Evolutionary conservation across 2,797 vertebrate species (phyloP).

Genomic region (Sternotherus odoratus): DNA sequence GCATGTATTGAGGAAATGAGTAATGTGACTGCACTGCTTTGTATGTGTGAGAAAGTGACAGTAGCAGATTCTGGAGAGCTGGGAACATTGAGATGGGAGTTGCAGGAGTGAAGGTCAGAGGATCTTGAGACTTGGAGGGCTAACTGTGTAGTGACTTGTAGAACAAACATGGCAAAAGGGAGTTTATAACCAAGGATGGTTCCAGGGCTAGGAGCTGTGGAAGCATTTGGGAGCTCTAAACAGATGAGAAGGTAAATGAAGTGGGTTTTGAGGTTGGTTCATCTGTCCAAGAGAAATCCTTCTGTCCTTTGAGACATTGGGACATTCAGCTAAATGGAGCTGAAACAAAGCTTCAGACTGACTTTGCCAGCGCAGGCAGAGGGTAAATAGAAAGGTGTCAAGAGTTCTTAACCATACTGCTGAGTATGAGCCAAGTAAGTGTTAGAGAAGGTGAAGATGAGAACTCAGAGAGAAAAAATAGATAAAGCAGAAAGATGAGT

Average conservation of each 20-base stretch:
- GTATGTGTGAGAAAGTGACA: fast-evolving
- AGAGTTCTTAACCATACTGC: neutral
- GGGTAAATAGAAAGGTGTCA: neutral
- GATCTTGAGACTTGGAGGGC: neutral
- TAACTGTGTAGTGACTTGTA: neutral
- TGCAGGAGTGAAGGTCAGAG: neutral
- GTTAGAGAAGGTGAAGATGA: neutral
- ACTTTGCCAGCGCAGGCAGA: neutral
- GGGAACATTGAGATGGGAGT: neutral
- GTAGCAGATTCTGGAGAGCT: fast-evolving
- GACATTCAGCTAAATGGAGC: neutral
- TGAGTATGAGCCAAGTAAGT: neutral
- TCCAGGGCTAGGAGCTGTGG: neutral
- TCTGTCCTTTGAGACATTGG: neutral
- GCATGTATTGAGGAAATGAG: neutral
- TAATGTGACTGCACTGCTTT: neutral
- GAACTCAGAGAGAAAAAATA: neutral
- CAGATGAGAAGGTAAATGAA: neutral
- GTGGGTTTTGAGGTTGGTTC: neutral
- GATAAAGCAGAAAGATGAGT: neutral
- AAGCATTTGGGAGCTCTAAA: fast-evolving
- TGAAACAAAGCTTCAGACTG: neutral
- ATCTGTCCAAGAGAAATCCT: neutral
- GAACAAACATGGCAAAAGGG: neutral
- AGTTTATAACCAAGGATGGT: neutral